Evolutionary conservation across 1,140 invertebrate genomes (phyloP).

Genomic region (Drosophila grimshawi): DNA sequence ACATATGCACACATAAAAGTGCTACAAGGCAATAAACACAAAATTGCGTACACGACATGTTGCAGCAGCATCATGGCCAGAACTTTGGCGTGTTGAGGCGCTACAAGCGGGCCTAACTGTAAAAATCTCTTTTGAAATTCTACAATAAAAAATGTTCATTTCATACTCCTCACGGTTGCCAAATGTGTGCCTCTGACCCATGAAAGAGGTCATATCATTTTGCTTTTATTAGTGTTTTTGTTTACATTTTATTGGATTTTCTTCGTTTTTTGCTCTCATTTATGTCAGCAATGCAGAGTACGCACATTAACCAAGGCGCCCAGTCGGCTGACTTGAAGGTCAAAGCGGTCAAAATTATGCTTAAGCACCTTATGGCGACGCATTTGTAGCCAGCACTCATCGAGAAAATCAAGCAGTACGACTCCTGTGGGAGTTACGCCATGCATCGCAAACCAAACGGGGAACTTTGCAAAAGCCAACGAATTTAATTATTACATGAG

Average conservation of each 20-base stretch:
- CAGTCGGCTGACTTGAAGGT: constrained; percentile 46
- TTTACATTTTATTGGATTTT: constrained; percentile 55
- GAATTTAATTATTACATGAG: background rate
- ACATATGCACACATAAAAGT: constrained; percentile 30
- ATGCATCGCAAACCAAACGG: constrained; percentile 1
- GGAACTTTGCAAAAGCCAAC: constrained; percentile 2
- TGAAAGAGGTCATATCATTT: constrained; percentile 61
- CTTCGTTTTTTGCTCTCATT: constrained; percentile 43
- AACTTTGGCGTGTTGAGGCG: constrained; percentile 3
- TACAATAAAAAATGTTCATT: constrained; percentile 63
- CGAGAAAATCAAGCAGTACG: constrained; percentile 14
- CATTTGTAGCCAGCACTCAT: background rate
- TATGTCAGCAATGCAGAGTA: constrained; percentile 52
- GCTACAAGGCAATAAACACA: constrained; percentile 65
- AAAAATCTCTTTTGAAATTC: constrained; percentile 53
- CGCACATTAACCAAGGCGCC: constrained; percentile 28
- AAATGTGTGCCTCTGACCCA: constrained; percentile 12
- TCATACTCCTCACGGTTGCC: constrained; percentile 20
- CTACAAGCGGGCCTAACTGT: constrained; percentile 33
- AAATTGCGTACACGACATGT: constrained; percentile 65
- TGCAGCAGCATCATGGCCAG: constrained; percentile 48
- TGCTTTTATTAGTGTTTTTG: constrained; percentile 64
- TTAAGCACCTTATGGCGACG: constrained; percentile 47
- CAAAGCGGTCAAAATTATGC: constrained; percentile 56
- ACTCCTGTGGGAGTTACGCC: background rate